Conservation (phyloP, 1,140 invertebrate species). For the Eumaeus atala region DNA sequence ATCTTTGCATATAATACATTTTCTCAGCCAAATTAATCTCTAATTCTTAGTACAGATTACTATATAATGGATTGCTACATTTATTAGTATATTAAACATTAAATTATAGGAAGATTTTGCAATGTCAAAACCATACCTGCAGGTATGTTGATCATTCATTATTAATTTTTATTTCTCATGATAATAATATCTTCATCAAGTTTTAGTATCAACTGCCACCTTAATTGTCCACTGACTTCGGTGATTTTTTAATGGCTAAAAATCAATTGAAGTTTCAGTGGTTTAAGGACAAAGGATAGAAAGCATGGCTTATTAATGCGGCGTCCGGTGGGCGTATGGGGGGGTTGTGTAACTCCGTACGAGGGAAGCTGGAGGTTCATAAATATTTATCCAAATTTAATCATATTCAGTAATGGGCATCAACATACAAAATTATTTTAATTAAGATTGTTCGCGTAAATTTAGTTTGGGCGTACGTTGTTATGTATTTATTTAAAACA, state of each 20-base stretch:
- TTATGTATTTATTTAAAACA: background rate
- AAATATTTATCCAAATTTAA: constrained; percentile 13
- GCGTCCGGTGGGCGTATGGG: background rate
- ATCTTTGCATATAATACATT: too few relatives aligned
- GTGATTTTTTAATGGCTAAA: background rate
- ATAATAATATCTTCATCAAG: too few relatives aligned
- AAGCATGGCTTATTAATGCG: constrained; percentile 6
- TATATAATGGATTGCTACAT: too few relatives aligned
- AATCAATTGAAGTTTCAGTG: constrained; percentile 7
- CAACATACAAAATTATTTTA: constrained; percentile 14
- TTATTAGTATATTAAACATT: too few relatives aligned
- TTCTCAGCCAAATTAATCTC: too few relatives aligned
- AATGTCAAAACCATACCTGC: too few relatives aligned
- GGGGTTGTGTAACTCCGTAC: background rate
- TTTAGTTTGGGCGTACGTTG: background rate
- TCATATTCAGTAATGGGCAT: constrained; percentile 14
- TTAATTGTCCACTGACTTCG: background rate
- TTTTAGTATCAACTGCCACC: too few relatives aligned
- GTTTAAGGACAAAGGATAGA: constrained; percentile 9
- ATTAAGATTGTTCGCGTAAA: constrained; percentile 13
- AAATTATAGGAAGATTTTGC: too few relatives aligned
- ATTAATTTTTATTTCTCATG: too few relatives aligned
- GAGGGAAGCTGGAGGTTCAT: constrained; percentile 5
- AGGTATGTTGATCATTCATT: too few relatives aligned
- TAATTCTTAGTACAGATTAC: too few relatives aligned